A percentile compares a stretch with the other conserved stretches of the same genome.
Conservation (phyloP, 2,113 vertebrate species). For the Carassius gibelio region DNA sequence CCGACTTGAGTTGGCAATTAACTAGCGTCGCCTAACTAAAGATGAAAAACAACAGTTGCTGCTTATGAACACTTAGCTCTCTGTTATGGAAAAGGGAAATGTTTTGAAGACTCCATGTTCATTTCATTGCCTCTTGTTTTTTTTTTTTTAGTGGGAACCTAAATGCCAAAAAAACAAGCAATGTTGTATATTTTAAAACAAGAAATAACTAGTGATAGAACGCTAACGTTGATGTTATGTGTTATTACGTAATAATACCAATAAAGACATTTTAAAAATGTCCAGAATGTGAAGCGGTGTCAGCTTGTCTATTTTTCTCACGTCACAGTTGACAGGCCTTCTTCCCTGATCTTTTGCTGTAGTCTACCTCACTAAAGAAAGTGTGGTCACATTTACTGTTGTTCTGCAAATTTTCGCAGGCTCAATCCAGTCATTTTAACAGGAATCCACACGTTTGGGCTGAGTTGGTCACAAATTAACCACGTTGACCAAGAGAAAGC, state of each 20-base stretch:
- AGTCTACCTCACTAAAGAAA: background rate
- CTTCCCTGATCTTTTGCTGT: slow-evolving; percentile 12
- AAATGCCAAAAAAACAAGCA: slow-evolving; percentile 73
- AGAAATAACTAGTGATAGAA: slow-evolving; percentile 62
- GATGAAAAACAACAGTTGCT: slow-evolving; percentile 67
- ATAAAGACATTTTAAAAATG: slow-evolving; percentile 65
- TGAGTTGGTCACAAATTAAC: background rate
- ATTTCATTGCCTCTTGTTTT: slow-evolving; percentile 60
- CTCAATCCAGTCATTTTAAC: background rate
- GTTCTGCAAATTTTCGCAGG: background rate
- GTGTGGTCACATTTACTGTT: background rate
- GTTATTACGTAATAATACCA: slow-evolving; percentile 67
- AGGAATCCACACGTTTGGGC: too few species aligned
- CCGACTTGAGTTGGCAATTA: slow-evolving; percentile 48
- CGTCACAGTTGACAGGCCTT: background rate
- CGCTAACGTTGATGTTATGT: slow-evolving; percentile 67
- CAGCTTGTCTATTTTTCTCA: slow-evolving; percentile 51
- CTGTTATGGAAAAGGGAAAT: slow-evolving; percentile 71
- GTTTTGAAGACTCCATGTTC: slow-evolving; percentile 54
- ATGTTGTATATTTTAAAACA: slow-evolving; percentile 71
- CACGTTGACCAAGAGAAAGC: background rate
- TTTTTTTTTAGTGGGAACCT: slow-evolving; percentile 49
- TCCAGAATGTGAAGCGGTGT: slow-evolving; percentile 62
- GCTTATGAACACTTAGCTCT: slow-evolving; percentile 65
- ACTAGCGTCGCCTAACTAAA: slow-evolving; percentile 54